Evolutionary conservation across 1,140 invertebrate genomes (phyloP).

Genomic region (Ganaspis sp.): DNA sequence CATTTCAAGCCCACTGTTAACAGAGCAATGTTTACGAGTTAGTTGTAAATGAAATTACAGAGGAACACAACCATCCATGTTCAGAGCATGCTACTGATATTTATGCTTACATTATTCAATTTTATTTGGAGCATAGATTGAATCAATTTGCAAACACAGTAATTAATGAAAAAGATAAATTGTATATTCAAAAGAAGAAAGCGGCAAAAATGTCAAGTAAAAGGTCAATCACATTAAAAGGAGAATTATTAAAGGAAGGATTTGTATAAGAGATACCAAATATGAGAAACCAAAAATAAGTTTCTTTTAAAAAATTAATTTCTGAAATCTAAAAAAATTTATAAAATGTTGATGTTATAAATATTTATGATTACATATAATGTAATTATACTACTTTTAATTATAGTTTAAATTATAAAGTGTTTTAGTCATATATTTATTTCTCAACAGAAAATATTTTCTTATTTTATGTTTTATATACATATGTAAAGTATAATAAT

Average conservation of each 20-base stretch:
- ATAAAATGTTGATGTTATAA: neutral
- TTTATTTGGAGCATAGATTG: constrained; percentile 32
- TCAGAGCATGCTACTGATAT: neutral
- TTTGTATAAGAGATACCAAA: too few relatives aligned
- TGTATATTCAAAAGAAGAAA: neutral
- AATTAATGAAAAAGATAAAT: neutral
- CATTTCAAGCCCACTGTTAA: neutral
- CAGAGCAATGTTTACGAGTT: neutral
- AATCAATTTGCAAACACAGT: neutral
- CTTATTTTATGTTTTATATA: constrained; percentile 34
- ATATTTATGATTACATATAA: constrained; percentile 23
- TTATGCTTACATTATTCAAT: constrained; percentile 16
- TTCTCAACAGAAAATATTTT: constrained; percentile 30
- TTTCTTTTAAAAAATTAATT: too few relatives aligned
- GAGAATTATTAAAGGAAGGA: too few relatives aligned
- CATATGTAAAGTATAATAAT: too few relatives aligned
- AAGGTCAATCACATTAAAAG: too few relatives aligned
- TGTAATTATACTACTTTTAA: constrained; percentile 24
- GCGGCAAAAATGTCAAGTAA: neutral
- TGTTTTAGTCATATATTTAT: constrained; percentile 32
- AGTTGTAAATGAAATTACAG: neutral
- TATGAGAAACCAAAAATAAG: too few relatives aligned
- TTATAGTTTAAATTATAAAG: constrained; percentile 21
- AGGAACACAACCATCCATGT: neutral
- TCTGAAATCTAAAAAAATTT: too few relatives aligned